Evolutionary conservation across 2,888 invertebrate genomes (phyloP).

Genomic region (Caenorhabditis sp.): DNA sequence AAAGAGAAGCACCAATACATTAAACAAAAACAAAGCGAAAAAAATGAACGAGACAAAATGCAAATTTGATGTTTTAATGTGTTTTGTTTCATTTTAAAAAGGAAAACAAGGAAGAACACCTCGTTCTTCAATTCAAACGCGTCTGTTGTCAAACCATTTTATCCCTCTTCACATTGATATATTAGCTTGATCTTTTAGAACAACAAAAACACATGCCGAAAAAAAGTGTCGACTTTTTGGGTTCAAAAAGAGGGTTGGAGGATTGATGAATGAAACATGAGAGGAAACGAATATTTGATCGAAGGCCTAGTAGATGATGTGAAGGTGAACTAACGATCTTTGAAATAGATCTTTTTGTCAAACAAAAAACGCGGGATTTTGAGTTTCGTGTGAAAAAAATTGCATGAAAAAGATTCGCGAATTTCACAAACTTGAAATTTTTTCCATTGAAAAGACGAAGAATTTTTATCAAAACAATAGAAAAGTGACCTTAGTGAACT

Average conservation of each 20-base stretch:
- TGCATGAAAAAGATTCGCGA: no score
- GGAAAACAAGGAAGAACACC: background rate
- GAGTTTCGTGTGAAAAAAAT: no score
- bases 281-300: background rate
- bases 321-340: no score
- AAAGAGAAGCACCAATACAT: no score
- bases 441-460: no score
- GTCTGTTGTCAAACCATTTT: background rate
- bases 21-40: no score
- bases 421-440: no score
- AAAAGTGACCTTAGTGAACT: no score
- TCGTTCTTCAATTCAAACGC: background rate
- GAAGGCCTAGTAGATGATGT: background rate
- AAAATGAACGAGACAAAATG: no score
- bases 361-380: no score
- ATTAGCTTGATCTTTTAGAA: background rate
- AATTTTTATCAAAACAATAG: no score
- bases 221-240: background rate
- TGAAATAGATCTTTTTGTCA: no score
- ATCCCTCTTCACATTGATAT: background rate
- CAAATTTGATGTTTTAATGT: background rate
- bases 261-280: background rate
- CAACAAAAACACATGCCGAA: background rate
- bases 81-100: background rate
- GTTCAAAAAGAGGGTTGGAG: background rate